Evolutionary conservation across 2,888 invertebrate species (phyloP).

Genomic region (Dione juno): DNA sequence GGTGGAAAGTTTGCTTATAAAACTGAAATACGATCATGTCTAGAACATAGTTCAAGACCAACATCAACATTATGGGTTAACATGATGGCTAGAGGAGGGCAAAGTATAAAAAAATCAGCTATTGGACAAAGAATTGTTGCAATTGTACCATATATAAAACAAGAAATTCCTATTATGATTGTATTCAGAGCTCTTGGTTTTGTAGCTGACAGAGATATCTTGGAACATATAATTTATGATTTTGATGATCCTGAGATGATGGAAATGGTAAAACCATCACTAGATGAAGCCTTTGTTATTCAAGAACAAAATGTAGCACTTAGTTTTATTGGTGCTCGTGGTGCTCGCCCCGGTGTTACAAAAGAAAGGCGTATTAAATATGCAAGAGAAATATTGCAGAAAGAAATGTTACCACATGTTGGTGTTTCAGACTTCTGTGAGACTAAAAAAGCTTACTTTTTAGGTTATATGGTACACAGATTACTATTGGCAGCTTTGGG

Average conservation of each 20-base stretch:
- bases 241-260: constrained; percentile 99
- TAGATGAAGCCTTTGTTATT: constrained; percentile 99
- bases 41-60: constrained; percentile 91
- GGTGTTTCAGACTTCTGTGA: constrained; percentile 99
- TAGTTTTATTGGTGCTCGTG: constrained; percentile 99
- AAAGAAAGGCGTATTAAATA: constrained; percentile 99
- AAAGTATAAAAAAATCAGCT: constrained; percentile 98
- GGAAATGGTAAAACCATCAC: constrained; percentile 99
- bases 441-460: constrained; percentile 99
- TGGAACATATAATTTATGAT: constrained; percentile 99
- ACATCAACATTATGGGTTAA: constrained; percentile 99
- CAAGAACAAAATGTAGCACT: constrained; percentile 99
- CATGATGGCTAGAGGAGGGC: constrained; percentile 99
- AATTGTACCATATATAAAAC: constrained; percentile 98
- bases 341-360: constrained; percentile 98
- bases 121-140: constrained; percentile 99
- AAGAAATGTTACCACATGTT: constrained; percentile 99
- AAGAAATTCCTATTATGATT: constrained; percentile 99
- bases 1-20: constrained; percentile 99
- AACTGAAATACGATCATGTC: constrained; percentile 96
- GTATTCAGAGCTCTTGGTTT: constrained; percentile 99
- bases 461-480: constrained; percentile 99
- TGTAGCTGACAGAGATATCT: constrained; percentile 99
- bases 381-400: constrained; percentile 99
- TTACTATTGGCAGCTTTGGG: constrained; percentile 96